Base-by-base conservation (phyloP, 1,140 invertebrate genomes). In the Papilio polytes region DNA sequence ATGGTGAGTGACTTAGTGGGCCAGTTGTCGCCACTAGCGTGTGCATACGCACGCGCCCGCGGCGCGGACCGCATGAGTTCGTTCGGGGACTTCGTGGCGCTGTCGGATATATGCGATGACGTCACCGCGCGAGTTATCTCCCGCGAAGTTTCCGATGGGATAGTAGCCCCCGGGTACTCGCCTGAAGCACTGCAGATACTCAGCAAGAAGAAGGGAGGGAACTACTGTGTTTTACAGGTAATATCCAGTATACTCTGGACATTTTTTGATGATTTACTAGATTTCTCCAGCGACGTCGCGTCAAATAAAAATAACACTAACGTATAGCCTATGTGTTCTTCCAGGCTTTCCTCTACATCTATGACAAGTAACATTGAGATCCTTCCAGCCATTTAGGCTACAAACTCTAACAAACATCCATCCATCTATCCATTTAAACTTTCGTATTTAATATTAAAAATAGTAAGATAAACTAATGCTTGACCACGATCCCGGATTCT, bases 21-120 rank as follows among this genome's bases (percentile, higher is more conserved):
- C 31, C 94, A 96, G 76, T 94, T 99, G 72, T 97, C 98, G 7
- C 98, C 98, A 0, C 85, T 99, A n/a, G 98, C 99, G 0, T 96
- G 96, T 13, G 99, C 99, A 1, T 99, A 99, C 95, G 99, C 99
- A 0, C 95, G 99, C 82, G 99, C 99, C 0, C 96, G 99, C 94
- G 99, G 99, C 51, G 99, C 99, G 20, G 99, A 99, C 94, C 96
- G 99, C 78, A 99, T 99, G 99, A 99, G 98, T 7, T 99, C 99
- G 13, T 99, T 99, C 95, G 99, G 99, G 0, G 99, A 99, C 95
- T 99, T 99, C 93, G 96, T 99, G 56, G 98, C 99, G 13, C 91
- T 99, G 0, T 99, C 99, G 0, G 98, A 99, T 89, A 88, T 95
- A 2, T 99, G 99, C 93, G 99, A 99, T 95, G 96, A 96, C 41